phyloP scores from a whole-genome alignment of 2,113 vertebrate species.

The Amblyopsis rosae region DNA sequence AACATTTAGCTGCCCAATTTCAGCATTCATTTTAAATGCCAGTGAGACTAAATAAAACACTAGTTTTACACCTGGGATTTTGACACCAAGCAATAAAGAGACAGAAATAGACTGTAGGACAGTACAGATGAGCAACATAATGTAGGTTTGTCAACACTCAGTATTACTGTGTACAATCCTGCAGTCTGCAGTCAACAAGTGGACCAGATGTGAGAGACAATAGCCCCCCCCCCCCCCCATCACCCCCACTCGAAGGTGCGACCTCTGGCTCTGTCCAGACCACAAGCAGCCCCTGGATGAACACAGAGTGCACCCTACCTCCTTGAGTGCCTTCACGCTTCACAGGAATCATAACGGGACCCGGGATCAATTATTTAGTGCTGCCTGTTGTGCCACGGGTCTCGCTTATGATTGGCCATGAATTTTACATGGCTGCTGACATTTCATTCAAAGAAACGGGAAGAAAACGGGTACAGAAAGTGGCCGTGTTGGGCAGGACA shows the following conservation, averaged over 20 bases:
- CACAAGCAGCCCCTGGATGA: conserved; percentile 59
- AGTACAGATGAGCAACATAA: background rate
- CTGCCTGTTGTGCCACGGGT: conserved; percentile 53
- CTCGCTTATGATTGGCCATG: conserved; percentile 74
- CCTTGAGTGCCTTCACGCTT: conserved; percentile 56
- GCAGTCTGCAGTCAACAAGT: conserved; percentile 21
- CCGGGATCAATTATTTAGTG: conserved; percentile 75
- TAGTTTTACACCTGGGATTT: background rate
- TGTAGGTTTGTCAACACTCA: background rate
- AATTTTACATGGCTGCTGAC: conserved; percentile 78
- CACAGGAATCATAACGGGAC: conserved; percentile 63
- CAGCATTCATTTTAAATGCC: no score
- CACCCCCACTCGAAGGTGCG: conserved; percentile 58
- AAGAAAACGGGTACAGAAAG: conserved; percentile 10
- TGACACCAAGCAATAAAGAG: background rate
- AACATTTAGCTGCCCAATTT: no score
- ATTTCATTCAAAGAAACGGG: conserved; percentile 40
- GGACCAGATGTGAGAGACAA: conserved; percentile 40
- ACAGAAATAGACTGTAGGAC: background rate
- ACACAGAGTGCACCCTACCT: conserved; percentile 19
- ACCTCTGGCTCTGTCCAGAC: conserved; percentile 40
- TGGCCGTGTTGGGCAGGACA: conserved; percentile 27
- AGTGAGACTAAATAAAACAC: background rate
- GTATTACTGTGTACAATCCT: conserved; percentile 5
- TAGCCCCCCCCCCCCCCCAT: background rate